These are phyloP conservation scores for Megaceryle maxima DNA, from an alignment of 2,113 vertebrate genomes.

Conservation along the genomic window DNA sequence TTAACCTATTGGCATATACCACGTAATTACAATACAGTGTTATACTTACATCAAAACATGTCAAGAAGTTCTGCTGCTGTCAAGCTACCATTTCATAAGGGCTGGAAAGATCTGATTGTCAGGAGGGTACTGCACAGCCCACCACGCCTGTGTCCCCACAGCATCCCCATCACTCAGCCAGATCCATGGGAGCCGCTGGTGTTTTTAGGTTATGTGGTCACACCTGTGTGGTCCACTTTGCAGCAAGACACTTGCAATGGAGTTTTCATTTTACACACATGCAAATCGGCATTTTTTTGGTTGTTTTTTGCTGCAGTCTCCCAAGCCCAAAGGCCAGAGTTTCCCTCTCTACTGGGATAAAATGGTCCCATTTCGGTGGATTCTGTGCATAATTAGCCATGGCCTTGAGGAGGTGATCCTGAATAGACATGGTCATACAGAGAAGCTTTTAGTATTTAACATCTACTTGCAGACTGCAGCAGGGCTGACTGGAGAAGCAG, in stretches of 20 bases:
- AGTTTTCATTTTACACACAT: background rate
- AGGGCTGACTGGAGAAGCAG: background rate
- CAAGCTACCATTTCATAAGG: constrained; percentile 48
- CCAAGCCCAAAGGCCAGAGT: background rate
- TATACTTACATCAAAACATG: constrained; percentile 73
- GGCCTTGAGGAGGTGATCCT: constrained; percentile 3
- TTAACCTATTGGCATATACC: constrained; percentile 68
- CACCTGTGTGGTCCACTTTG: background rate
- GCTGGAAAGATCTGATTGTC: background rate
- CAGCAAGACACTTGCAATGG: constrained; percentile 27
- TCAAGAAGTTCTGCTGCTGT: constrained; percentile 59
- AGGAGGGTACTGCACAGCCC: background rate
- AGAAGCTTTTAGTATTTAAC: background rate
- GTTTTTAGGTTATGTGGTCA: background rate
- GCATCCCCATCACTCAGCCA: background rate
- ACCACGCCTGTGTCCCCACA: background rate
- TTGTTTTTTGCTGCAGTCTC: background rate
- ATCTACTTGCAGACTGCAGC: background rate
- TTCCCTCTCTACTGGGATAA: constrained; percentile 46
- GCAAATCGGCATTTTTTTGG: background rate
- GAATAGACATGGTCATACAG: background rate
- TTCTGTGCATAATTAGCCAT: constrained; percentile 60
- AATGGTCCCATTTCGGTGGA: constrained; percentile 8
- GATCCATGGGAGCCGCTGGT: background rate
- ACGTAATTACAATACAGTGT: constrained; percentile 65